These are phyloP conservation scores for Rhynchomys soricoides DNA, from an alignment of 2,113 vertebrate genomes.

Conservation along the genomic window DNA sequence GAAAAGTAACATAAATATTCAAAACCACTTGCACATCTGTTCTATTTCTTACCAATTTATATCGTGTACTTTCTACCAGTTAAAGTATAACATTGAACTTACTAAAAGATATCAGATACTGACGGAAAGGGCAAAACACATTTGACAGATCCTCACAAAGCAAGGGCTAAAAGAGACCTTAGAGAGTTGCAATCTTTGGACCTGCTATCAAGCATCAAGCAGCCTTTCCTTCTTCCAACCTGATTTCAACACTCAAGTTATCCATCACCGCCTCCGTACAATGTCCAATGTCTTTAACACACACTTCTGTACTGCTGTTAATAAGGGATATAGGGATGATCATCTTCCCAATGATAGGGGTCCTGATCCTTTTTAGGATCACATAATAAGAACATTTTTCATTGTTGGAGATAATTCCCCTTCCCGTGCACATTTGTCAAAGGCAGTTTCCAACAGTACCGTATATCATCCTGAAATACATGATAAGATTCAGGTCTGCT, in stretches of 20 bases:
- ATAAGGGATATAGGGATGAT: slow-evolving; percentile 73
- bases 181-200: background rate
- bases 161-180: slow-evolving; percentile 29
- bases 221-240: background rate
- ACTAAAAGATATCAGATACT: background rate
- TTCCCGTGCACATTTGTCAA: slow-evolving; percentile 80
- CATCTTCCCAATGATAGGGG: slow-evolving; percentile 79
- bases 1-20: slow-evolving; percentile 18
- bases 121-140: background rate
- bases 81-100: background rate
- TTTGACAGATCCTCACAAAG: background rate
- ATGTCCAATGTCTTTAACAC: slow-evolving; percentile 63
- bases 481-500: slow-evolving; percentile 79
- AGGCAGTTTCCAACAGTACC: slow-evolving; percentile 79
- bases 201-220: slow-evolving; percentile 33
- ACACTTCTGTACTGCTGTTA: slow-evolving; percentile 49
- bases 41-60: slow-evolving; percentile 1
- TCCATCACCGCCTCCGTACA: slow-evolving; percentile 58
- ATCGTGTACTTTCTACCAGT: background rate
- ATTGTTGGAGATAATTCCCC: slow-evolving; percentile 80
- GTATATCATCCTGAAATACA: slow-evolving; percentile 83
- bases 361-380: slow-evolving; percentile 82
- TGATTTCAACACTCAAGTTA: slow-evolving; percentile 30
- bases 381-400: slow-evolving; percentile 83
- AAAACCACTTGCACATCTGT: background rate